These are phyloP conservation scores for Dermatemys mawii DNA, from an alignment of 2,113 vertebrate species.

Conservation along the genomic window DNA sequence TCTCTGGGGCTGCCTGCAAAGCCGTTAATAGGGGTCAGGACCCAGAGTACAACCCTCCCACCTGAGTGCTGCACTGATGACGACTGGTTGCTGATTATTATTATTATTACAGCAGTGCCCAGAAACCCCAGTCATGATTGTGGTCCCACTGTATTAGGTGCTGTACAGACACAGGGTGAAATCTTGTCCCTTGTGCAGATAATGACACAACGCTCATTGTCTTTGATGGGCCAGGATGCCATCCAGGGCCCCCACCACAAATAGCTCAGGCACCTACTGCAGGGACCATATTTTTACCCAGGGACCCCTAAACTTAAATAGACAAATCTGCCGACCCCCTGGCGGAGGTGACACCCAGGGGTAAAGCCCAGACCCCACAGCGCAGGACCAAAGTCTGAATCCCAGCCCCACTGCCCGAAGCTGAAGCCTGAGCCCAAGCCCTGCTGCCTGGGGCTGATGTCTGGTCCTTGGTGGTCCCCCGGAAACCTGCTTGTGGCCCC, in stretches of 20 bases:
- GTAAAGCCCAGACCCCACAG: no score
- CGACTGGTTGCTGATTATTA: neutral
- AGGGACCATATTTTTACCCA: no score
- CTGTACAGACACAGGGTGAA: neutral
- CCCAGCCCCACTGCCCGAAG: no score
- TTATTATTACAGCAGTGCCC: neutral
- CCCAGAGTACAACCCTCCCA: neutral
- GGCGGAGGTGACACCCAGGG: no score
- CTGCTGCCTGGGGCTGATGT: no score
- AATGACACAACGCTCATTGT: neutral
- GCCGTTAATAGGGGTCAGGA: no score
- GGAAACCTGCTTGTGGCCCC: no score
- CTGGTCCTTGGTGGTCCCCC: no score
- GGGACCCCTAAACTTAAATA: no score
- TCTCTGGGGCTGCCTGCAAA: neutral
- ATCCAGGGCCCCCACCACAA: neutral
- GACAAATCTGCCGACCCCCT: no score
- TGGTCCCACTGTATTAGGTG: neutral
- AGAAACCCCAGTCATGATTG: neutral
- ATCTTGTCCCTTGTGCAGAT: neutral
- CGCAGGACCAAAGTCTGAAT: no score
- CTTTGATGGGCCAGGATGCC: neutral
- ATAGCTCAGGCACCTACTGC: neutral
- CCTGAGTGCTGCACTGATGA: neutral
- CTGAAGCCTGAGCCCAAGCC: no score